Conservation (phyloP, 2,797 vertebrate species). For the Argyrosomus regius region DNA sequence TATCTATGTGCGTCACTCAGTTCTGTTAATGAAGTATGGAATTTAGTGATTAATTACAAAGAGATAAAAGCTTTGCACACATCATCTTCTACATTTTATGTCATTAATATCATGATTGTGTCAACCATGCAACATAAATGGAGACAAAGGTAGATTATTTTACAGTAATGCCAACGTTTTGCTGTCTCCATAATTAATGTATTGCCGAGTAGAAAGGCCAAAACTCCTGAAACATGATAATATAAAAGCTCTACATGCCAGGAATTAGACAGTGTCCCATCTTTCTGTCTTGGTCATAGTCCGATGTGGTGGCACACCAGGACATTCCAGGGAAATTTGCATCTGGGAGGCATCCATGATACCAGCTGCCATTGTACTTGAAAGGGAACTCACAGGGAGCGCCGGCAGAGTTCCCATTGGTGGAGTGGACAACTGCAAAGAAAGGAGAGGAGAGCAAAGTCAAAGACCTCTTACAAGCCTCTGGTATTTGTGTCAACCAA, state of each 20-base stretch:
- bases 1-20: not conserved
- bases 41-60: not conserved
- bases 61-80: not conserved
- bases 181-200: not conserved
- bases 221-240: not conserved
- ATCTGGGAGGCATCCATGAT: constrained; percentile 89
- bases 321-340: constrained; percentile 34
- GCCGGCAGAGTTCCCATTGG: constrained; percentile 90
- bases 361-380: constrained; percentile 87
- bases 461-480: not conserved
- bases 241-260: constrained; percentile 80
- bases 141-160: not conserved
- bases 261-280: constrained; percentile 91
- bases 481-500: not conserved
- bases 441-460: constrained; percentile 25
- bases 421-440: constrained; percentile 91
- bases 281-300: constrained; percentile 84
- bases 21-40: not conserved
- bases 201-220: not conserved
- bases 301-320: constrained; percentile 91
- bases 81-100: not conserved
- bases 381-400: constrained; percentile 94
- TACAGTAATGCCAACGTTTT: not conserved
- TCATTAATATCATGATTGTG: not conserved
- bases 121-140: not conserved